Percentiles rank a stretch among this genome's conserved stretches.
Conservation (phyloP, 2,797 vertebrate species). For the Euthynnus affinis region DNA sequence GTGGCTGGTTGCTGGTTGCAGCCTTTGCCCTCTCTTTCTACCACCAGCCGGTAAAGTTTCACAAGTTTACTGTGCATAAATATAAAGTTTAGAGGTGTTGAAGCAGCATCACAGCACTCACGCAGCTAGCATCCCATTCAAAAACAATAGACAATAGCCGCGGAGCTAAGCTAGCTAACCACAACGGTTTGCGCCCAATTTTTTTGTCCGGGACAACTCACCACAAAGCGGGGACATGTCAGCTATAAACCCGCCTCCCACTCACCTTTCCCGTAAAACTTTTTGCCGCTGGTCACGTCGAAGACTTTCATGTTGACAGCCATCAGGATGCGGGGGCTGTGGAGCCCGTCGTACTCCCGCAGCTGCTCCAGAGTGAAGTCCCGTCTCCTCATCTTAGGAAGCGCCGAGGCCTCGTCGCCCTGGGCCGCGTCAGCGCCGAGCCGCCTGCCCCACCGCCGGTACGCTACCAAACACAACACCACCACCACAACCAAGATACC, state of each 20-base stretch:
- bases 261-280: constrained; percentile 98
- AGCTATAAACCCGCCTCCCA: not conserved
- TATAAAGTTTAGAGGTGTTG: not conserved
- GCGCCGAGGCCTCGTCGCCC: constrained; percentile 87
- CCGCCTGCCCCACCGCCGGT: constrained; percentile 90
- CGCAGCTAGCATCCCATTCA: constrained; percentile 53
- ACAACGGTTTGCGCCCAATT: constrained; percentile 71
- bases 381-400: constrained; percentile 97
- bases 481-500: constrained; percentile 82
- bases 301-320: constrained; percentile 98
- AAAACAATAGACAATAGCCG: constrained; percentile 65
- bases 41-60: not conserved
- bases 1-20: constrained; percentile 12
- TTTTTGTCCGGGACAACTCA: constrained; percentile 44
- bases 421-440: constrained; percentile 85
- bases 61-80: fast-evolving
- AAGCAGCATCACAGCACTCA: not conserved
- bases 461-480: constrained; percentile 88
- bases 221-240: constrained; percentile 35
- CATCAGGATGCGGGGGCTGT: constrained; percentile 95
- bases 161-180: constrained; percentile 61
- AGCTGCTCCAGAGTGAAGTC: constrained; percentile 97
- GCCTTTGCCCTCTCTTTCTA: fast-evolving
- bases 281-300: constrained; percentile 96
- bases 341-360: constrained; percentile 93